A percentile compares a stretch with the other conserved stretches of the same genome.
Conservation (phyloP, 2,888 invertebrate genomes). For the Melanotus villosus region DNA sequence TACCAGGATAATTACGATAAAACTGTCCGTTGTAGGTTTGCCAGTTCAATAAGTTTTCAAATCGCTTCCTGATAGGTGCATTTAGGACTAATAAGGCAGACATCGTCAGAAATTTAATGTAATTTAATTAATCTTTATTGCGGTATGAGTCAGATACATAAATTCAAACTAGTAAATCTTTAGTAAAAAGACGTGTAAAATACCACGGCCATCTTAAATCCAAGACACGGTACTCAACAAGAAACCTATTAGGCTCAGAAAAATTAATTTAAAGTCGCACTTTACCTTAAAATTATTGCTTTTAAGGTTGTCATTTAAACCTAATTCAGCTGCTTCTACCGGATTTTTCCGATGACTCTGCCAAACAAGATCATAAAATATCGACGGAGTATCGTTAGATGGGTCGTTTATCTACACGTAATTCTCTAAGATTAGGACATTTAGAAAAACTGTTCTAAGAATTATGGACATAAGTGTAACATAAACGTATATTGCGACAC, state of each 20-base stretch:
- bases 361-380: slow-evolving; percentile 26
- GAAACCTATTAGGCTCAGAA: too few relatives aligned
- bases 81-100: neutral
- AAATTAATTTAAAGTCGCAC: slow-evolving; percentile 14
- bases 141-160: too few relatives aligned
- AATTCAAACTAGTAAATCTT: too few relatives aligned
- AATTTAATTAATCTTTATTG: neutral
- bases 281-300: slow-evolving; percentile 10
- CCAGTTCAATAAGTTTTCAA: neutral
- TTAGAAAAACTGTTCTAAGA: slow-evolving; percentile 18
- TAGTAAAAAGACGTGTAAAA: too few relatives aligned
- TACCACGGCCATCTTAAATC: too few relatives aligned
- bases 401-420: slow-evolving; percentile 23
- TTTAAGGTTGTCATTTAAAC: neutral
- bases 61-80: neutral
- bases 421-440: slow-evolving; percentile 5
- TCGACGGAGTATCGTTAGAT: neutral
- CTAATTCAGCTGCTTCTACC: slow-evolving; percentile 5
- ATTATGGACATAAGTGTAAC: slow-evolving; percentile 20
- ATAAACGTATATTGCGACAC: slow-evolving; percentile 1
- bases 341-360: slow-evolving; percentile 13
- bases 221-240: too few relatives aligned
- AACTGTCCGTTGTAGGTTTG: slow-evolving; percentile 13
- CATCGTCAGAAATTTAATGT: neutral
- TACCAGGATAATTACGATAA: slow-evolving; percentile 20